Evolutionary conservation across 2,113 vertebrate genomes (phyloP).

Genomic region (Spea multiplicata): DNA sequence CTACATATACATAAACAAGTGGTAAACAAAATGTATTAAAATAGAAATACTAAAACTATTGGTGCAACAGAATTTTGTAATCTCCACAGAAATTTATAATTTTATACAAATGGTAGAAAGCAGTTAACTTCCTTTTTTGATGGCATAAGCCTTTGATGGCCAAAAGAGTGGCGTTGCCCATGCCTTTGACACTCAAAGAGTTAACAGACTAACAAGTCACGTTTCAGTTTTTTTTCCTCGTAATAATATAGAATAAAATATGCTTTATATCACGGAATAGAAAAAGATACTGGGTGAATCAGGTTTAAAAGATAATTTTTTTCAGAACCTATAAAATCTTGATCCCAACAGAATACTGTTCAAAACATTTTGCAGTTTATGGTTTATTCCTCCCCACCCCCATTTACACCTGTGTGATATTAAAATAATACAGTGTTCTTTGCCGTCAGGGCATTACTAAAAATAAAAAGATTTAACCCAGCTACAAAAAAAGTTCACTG

Average conservation of each 20-base stretch:
- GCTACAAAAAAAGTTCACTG: constrained; percentile 98
- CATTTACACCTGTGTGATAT: constrained; percentile 84
- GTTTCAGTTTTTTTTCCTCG: constrained; percentile 80
- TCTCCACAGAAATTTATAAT: constrained; percentile 89
- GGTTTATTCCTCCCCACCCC: constrained; percentile 70
- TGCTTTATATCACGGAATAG: constrained; percentile 98
- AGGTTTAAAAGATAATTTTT: constrained; percentile 83
- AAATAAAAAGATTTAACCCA: constrained; percentile 98
- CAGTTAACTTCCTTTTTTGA: constrained; percentile 79
- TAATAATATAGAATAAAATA: constrained; percentile 99
- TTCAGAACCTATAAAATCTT: constrained; percentile 94
- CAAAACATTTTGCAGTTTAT: constrained; percentile 83
- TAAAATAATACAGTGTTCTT: constrained; percentile 99
- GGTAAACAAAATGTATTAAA: constrained; percentile 99
- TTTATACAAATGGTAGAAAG: constrained; percentile 99
- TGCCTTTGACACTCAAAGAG: neutral
- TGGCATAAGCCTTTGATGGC: constrained; percentile 52
- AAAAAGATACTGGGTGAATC: constrained; percentile 97
- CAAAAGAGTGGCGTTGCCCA: neutral
- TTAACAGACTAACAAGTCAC: constrained; percentile 77
- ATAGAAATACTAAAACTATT: constrained; percentile 99
- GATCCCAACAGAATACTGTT: constrained; percentile 96
- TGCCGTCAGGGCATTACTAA: constrained; percentile 89
- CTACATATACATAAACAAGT: constrained; percentile 99
- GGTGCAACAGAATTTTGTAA: constrained; percentile 96